phyloP scores from a whole-genome alignment of 1,140 invertebrate genomes.

The Pinna nobilis region DNA sequence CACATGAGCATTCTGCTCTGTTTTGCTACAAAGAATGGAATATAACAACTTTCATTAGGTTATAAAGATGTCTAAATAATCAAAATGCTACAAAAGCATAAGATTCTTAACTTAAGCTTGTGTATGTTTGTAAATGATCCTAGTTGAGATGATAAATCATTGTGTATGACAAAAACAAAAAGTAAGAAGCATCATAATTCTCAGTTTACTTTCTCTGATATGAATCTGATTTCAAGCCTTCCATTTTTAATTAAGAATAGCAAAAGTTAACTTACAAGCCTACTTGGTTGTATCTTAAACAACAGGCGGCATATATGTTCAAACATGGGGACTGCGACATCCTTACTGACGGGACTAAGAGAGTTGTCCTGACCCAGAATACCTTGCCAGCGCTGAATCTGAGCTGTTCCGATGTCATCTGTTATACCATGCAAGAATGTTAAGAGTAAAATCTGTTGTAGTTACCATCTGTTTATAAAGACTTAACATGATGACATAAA shows the following conservation, averaged over 20 bases:
- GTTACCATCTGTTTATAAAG: background rate
- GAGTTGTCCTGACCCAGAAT: slow-evolving; percentile 45
- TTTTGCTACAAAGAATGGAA: background rate
- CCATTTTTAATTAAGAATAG: slow-evolving; percentile 1
- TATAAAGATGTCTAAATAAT: no score
- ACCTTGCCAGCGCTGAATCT: slow-evolving; percentile 50
- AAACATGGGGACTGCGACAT: slow-evolving; percentile 47
- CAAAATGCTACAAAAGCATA: background rate
- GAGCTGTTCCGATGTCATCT: slow-evolving; percentile 41
- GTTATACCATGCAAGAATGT: background rate
- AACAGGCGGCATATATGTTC: slow-evolving; percentile 55
- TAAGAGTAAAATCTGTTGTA: background rate
- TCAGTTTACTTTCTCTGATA: background rate
- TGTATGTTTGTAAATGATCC: background rate
- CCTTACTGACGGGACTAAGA: slow-evolving; percentile 32
- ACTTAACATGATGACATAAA: no score
- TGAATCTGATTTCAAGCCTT: background rate
- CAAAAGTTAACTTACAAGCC: slow-evolving; percentile 43
- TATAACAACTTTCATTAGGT: no score
- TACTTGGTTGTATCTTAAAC: slow-evolving; percentile 39
- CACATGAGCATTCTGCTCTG: background rate
- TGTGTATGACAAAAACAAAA: background rate
- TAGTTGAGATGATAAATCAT: background rate
- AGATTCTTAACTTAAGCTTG: background rate
- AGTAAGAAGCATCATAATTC: background rate